These are phyloP conservation scores for Sclerodermus sp. DNA, from an alignment of 2,888 invertebrate genomes.

Conservation along the genomic window DNA sequence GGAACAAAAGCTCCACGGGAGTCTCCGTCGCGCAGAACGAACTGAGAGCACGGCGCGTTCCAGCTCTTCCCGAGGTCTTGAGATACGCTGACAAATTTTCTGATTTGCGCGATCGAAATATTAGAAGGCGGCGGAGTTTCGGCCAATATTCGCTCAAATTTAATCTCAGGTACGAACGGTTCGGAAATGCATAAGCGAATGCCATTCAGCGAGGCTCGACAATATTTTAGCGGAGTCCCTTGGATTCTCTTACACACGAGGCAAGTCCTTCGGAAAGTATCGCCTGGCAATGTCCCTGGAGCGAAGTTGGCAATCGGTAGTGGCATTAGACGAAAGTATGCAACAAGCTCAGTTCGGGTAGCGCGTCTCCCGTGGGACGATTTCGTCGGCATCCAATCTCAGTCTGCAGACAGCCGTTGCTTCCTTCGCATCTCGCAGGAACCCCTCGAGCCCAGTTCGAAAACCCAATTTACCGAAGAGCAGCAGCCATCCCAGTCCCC, in stretches of 20 bases:
- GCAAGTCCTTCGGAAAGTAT: constrained; percentile 10
- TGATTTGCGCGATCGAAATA: too few species aligned
- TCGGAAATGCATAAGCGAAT: too few species aligned
- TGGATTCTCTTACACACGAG: not conserved
- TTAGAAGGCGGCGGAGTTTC: too few species aligned
- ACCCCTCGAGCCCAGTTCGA: constrained; percentile 24
- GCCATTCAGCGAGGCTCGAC: too few species aligned
- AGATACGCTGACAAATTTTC: too few species aligned
- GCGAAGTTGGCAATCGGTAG: constrained; percentile 27
- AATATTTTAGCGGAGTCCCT: too few species aligned
- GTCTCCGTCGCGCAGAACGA: too few species aligned
- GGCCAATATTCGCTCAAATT: too few species aligned
- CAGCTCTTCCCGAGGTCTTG: too few species aligned
- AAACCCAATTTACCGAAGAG: constrained; percentile 37
- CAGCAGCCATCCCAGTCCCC: constrained; percentile 21
- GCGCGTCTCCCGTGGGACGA: constrained; percentile 33
- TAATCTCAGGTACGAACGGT: too few species aligned
- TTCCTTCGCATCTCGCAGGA: constrained; percentile 16
- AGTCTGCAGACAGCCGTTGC: constrained; percentile 19
- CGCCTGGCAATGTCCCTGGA: constrained; percentile 18
- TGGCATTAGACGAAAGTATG: constrained; percentile 42
- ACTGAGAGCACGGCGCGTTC: too few species aligned
- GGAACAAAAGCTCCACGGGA: too few species aligned
- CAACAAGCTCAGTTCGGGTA: constrained; percentile 28
- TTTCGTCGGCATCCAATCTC: constrained; percentile 47